Conservation (phyloP, 2,888 invertebrate species). For the Pristionchus mayeri region DNA sequence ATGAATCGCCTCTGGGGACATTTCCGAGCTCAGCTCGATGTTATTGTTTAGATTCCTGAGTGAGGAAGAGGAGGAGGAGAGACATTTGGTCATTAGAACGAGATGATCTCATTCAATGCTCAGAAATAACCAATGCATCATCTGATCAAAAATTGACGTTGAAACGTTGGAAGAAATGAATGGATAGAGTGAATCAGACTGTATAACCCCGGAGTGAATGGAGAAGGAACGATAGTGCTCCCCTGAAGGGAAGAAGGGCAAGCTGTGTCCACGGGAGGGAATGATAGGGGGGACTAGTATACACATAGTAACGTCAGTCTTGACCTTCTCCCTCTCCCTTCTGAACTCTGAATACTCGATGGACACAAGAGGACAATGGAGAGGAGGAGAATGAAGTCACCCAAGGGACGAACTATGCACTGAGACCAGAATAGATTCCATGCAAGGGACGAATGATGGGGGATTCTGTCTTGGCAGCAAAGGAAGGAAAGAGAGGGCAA, state of each 20-base stretch:
- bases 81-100: constrained; percentile 22
- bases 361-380: constrained; percentile 27
- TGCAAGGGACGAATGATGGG: background rate
- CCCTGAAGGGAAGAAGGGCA: background rate
- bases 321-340: constrained; percentile 19
- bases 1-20: constrained; percentile 33
- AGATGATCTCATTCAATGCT: background rate
- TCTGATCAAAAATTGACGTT: too few relatives aligned
- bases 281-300: constrained; percentile 16
- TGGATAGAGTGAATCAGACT: constrained; percentile 1
- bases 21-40: constrained; percentile 10
- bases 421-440: too few relatives aligned
- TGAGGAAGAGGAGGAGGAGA: background rate
- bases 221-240: background rate
- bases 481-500: too few relatives aligned
- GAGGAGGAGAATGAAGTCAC: constrained; percentile 19
- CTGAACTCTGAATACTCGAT: constrained; percentile 36
- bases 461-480: background rate
- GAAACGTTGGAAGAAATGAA: background rate
- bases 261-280: background rate
- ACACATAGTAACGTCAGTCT: constrained; percentile 18
- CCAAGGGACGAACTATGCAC: background rate
- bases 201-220: background rate
- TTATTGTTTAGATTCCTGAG: constrained; percentile 35
- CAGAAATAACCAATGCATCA: too few relatives aligned